Conservation (phyloP, 2,888 invertebrate species). For the Lithophane ornitopus region DNA sequence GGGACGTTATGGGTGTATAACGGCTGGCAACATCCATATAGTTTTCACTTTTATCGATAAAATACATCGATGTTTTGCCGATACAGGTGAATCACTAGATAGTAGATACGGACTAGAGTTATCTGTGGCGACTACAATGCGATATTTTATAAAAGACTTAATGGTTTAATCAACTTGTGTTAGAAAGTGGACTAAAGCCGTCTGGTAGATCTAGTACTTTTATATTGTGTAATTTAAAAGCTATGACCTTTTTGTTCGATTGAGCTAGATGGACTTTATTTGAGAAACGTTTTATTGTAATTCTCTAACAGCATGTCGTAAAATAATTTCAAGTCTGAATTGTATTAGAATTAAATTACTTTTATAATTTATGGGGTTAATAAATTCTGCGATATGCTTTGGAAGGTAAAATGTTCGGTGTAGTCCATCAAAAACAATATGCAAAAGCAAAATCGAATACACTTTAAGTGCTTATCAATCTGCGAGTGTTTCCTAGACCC, state of each 20-base stretch:
- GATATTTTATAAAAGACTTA: slow-evolving; percentile 80
- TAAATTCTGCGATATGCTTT: too few species aligned
- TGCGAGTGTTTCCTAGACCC: too few species aligned
- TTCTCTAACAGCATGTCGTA: slow-evolving; percentile 11
- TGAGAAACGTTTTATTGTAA: slow-evolving; percentile 42
- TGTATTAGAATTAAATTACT: slow-evolving; percentile 6
- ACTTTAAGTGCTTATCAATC: too few species aligned
- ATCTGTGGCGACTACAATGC: slow-evolving; percentile 81
- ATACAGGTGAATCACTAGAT: slow-evolving; percentile 80
- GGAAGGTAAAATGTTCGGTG: too few species aligned
- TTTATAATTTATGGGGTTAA: too few species aligned
- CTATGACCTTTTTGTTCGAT: slow-evolving; percentile 57
- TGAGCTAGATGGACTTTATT: slow-evolving; percentile 48
- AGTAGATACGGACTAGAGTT: slow-evolving; percentile 77
- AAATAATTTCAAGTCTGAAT: slow-evolving; percentile 2
- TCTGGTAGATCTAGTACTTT: slow-evolving; percentile 45
- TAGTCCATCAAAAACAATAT: too few species aligned
- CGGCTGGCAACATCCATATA: slow-evolving; percentile 71
- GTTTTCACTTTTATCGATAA: slow-evolving; percentile 84
- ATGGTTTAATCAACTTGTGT: slow-evolving; percentile 82
- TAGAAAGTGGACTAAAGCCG: slow-evolving; percentile 76
- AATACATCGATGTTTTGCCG: slow-evolving; percentile 76
- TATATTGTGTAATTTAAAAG: slow-evolving; percentile 61
- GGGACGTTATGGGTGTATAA: slow-evolving; percentile 59
- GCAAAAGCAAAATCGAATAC: too few species aligned